Evolutionary conservation across 37 sponge, comb jelly and placozoan genomes (phyloP), one percentile per base, ranked within the genome.

Genomic region (Theonella swinhoei): DNA sequence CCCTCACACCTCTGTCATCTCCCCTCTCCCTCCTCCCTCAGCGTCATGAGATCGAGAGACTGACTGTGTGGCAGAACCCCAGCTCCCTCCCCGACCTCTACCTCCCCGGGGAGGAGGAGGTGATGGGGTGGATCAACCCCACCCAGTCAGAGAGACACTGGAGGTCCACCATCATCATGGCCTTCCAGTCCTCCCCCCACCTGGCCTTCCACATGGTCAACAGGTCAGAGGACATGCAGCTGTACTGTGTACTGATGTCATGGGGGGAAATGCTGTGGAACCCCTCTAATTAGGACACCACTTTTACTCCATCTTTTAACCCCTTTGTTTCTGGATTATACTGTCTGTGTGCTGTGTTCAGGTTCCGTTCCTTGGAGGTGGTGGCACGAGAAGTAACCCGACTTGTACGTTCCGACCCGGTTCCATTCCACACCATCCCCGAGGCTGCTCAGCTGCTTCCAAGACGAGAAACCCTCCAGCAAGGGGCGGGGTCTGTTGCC

Each of bases 201-300:
- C 88, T 94, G 25, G 88, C 95, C 43, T 91, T 94, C 72, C 88
- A 94, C 70, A 72, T 94, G 64, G 47, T 68, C 39, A 70, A 88
- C 64, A 83, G 94, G 90, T 89, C 60, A 0, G 73, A 38, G 29
- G 7, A 24, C n/a, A 25, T 24, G 8, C 22, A 66, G 61, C 19
- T 59, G 20, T 14, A 20, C 14, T 59, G 61, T 59, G 61, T 59
- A 20, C 20, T 14, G 61, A 59, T 14, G 61, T 14, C 19, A 59
- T 59, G 61, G 61, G 14, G 20, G 61, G 61, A 59, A 29, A 29
- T n/a, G n/a, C n/a, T n/a, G n/a, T n/a, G n/a, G n/a, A n/a, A n/a
- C n/a, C n/a, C n/a, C n/a, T n/a, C n/a, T 64, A 29, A 29, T 25
- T 64, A 3, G n/a, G 64, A 2, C 3, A 2, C 28, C 2, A 29